Evolutionary conservation across 2,888 invertebrate genomes (phyloP).

Genomic region (Maniola hyperantus): DNA sequence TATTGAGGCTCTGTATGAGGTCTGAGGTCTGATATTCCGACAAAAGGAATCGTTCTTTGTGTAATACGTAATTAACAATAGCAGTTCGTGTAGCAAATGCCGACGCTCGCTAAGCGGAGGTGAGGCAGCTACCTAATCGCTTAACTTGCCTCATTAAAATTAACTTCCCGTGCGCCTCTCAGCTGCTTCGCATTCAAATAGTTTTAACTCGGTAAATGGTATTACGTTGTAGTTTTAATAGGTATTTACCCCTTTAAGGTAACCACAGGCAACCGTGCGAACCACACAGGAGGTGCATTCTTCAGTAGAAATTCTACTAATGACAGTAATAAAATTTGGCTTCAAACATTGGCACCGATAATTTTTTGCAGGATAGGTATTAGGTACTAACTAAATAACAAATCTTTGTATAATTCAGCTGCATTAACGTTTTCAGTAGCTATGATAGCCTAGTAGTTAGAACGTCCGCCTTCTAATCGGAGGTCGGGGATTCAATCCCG

Average conservation of each 20-base stretch:
- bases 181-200: constrained; percentile 16
- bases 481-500: too few species aligned
- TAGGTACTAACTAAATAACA: too few species aligned
- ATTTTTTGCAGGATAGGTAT: too few species aligned
- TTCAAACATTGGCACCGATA: too few species aligned
- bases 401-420: too few species aligned
- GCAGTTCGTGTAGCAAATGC: constrained; percentile 28
- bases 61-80: constrained; percentile 30
- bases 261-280: background rate
- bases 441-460: too few species aligned
- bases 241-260: background rate
- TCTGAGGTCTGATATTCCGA: too few species aligned
- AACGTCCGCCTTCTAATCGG: too few species aligned
- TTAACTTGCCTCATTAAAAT: constrained; percentile 66
- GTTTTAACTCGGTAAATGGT: constrained; percentile 12
- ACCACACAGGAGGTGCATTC: background rate
- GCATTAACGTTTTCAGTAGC: too few species aligned
- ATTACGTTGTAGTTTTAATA: constrained; percentile 4
- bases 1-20: too few species aligned
- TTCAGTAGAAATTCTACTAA: too few species aligned
- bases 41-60: background rate
- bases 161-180: constrained; percentile 42
- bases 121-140: constrained; percentile 56
- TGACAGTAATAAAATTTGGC: too few species aligned
- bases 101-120: constrained; percentile 49